These are phyloP conservation scores for Megaceryle torquata DNA, from an alignment of 2,113 vertebrate genomes.

Conservation along the genomic window DNA sequence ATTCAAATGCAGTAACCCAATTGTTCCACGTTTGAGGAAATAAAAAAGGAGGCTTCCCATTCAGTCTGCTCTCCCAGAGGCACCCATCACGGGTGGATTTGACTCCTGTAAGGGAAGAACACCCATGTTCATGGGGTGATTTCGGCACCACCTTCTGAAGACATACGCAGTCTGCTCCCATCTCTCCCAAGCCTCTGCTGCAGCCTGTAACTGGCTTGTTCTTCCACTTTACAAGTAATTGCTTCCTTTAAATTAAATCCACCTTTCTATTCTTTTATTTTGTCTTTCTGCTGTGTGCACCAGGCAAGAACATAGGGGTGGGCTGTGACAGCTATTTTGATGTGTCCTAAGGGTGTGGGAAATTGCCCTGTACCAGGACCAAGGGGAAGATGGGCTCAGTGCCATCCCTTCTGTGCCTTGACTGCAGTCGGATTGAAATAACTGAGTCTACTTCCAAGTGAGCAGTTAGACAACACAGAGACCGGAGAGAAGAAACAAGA, in stretches of 20 bases:
- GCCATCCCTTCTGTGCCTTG: too few relatives aligned
- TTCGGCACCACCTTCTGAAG: background rate
- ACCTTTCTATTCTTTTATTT: background rate
- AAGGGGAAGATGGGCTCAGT: background rate
- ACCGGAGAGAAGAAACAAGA: background rate
- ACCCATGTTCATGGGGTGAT: fast-evolving
- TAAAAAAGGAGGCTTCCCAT: background rate
- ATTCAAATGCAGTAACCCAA: background rate
- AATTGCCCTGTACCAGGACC: background rate
- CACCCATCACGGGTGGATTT: fast-evolving
- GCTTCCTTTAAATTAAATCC: background rate
- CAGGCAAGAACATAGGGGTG: background rate
- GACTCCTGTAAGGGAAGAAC: background rate
- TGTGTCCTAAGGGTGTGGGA: fast-evolving
- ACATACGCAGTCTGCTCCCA: too few relatives aligned
- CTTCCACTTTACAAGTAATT: background rate
- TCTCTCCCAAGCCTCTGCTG: background rate
- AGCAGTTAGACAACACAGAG: background rate
- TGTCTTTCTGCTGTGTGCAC: background rate
- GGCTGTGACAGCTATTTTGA: background rate
- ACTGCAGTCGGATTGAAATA: fast-evolving
- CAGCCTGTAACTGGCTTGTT: background rate
- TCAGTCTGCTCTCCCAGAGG: background rate
- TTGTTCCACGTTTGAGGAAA: background rate
- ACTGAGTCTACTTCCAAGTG: background rate